phyloP scores from a whole-genome alignment of 2,113 vertebrate genomes.

The Sardina pilchardus region DNA sequence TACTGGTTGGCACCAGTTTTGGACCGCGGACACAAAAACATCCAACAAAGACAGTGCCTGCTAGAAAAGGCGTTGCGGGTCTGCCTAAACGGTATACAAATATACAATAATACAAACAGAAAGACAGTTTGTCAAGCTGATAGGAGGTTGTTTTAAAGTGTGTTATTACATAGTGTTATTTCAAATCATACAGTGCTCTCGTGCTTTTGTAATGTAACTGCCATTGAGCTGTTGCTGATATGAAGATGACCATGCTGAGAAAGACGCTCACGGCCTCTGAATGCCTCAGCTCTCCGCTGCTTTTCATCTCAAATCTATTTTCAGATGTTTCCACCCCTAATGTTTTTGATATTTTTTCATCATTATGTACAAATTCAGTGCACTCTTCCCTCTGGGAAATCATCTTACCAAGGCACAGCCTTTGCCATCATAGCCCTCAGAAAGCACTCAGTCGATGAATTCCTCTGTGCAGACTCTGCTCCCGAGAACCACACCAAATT shows the following conservation, averaged over 20 bases:
- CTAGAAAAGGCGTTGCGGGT: background rate
- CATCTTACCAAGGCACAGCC: constrained; percentile 51
- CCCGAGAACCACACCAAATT: constrained; percentile 67
- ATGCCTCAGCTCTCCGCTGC: constrained; percentile 21
- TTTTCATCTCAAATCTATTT: constrained; percentile 53
- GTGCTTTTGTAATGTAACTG: background rate
- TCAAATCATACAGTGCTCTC: background rate
- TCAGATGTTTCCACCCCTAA: constrained; percentile 58
- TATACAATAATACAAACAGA: too few relatives aligned
- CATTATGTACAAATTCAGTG: constrained; percentile 70
- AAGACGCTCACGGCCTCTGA: background rate
- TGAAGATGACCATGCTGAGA: constrained; percentile 20
- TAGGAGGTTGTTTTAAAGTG: background rate
- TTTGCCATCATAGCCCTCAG: constrained; percentile 48
- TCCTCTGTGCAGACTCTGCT: constrained; percentile 47
- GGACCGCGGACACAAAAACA: background rate
- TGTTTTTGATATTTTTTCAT: constrained; percentile 63
- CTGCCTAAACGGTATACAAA: background rate
- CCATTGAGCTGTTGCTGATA: background rate
- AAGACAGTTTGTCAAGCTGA: background rate
- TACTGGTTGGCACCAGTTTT: background rate
- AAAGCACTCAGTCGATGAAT: constrained; percentile 62
- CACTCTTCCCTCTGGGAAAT: constrained; percentile 74
- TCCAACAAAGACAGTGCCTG: background rate
- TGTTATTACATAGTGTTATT: background rate